A percentile compares a stretch with the other conserved stretches of the same genome.
phyloP scores from a whole-genome alignment of 1,140 invertebrate species.

The Chrysomallon squamiferum region DNA sequence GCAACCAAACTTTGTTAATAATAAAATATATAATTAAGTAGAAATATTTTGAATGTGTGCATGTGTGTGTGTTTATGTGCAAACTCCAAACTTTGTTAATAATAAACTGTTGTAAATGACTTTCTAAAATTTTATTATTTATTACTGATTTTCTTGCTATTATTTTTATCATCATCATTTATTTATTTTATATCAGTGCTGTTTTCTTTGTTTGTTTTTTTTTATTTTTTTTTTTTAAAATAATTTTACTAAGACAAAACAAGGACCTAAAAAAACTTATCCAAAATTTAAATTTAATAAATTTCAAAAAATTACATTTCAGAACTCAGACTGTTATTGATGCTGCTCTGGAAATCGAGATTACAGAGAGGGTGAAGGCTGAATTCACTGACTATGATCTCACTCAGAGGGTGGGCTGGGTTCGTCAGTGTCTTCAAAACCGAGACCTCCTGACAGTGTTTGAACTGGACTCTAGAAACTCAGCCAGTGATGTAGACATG shows the following conservation, averaged over 20 bases:
- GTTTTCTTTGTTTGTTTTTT: no score
- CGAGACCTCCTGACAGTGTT: slow-evolving; percentile 56
- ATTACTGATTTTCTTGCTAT: no score
- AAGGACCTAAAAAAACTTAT: no score
- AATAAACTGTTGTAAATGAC: no score
- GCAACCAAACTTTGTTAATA: no score
- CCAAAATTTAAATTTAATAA: no score
- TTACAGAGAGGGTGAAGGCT: slow-evolving; percentile 41
- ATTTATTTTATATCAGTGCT: no score
- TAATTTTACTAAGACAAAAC: no score
- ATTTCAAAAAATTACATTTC: no score
- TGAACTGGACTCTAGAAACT: slow-evolving; percentile 42
- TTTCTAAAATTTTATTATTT: no score
- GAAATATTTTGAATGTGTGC: not conserved
- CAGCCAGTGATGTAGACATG: slow-evolving; percentile 53
- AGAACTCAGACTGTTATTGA: slow-evolving; percentile 35
- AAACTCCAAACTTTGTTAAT: not conserved
- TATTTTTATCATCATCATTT: no score
- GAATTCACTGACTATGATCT: slow-evolving; percentile 36
- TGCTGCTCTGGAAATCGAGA: slow-evolving; percentile 25
- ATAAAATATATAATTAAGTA: not conserved
- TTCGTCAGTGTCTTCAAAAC: slow-evolving; percentile 47
- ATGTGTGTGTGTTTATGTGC: not conserved
- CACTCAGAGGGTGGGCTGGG: slow-evolving; percentile 22
- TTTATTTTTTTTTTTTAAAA: no score